Base-by-base conservation (phyloP, 2,113 vertebrate genomes). In the Raja brachyura region DNA sequence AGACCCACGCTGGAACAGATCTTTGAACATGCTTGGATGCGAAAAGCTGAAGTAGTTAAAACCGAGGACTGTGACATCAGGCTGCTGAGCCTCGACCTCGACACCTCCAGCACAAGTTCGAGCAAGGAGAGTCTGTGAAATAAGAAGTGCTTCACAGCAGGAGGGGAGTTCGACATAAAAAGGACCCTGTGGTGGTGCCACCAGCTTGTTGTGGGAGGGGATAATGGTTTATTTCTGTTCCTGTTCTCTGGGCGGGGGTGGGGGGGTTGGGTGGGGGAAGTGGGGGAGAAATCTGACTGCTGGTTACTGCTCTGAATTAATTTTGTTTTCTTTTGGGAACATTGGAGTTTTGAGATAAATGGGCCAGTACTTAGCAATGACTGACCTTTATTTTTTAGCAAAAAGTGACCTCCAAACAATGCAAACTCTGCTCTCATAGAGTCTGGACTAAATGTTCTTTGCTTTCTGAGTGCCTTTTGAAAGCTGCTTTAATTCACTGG, bases 391-490 rank as follows among this genome's bases (percentile, higher is more conserved):
- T 94, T 95, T 96, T 90, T 92, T 96, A 96, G 95, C 96, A 97
- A 97, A 96, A 97, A 97, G 97, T 96, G 97, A 97, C 95, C 97
- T 97, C 95, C 96, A 96, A 96, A 96, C 97, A 96, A 95, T 96
- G 95, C 96, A 95, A 96, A 97, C 96, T 94, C 96, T 97, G 97
- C 97, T 98, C 97, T 97, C 97, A 97, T 96, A 98, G 98, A 98
- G 97, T 97, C 95, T 96, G 96, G 96, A 97, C 95, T 96, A 96
- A 95, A 95, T 96, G 97, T 96, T 96, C 96, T 97, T 97, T 97
- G 97, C 97, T 98, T 99, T 98, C 90, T 97, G 97, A 98, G 98
- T 99, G 98, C 98, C 98, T 98, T 98, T 97, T 96, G 96, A 98
- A 98, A 97, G 98, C 98, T 98, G 97, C 98, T 98, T 97, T 97